These are phyloP conservation scores for Microcebus tavaratra DNA, from an alignment of 2,113 vertebrate genomes.

Conservation along the genomic window DNA sequence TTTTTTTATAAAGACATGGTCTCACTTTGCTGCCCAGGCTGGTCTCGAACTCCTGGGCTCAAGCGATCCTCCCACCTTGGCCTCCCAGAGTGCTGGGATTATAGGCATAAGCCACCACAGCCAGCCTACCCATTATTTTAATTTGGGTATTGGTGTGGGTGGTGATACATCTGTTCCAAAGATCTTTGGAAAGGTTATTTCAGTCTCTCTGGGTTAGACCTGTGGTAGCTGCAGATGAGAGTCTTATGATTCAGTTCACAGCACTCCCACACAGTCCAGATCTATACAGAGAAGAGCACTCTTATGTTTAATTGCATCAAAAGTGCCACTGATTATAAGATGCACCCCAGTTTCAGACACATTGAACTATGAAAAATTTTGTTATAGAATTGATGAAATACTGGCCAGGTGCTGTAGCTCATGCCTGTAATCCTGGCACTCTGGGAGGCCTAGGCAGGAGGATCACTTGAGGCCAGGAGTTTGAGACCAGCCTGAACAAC, in stretches of 20 bases:
- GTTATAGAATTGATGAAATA: neutral
- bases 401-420: neutral
- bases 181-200: slow-evolving; percentile 44
- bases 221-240: neutral
- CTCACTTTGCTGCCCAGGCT: too few relatives aligned
- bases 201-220: neutral
- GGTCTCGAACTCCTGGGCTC: too few relatives aligned
- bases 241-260: neutral
- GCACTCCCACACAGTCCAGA: neutral
- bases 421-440: too few relatives aligned
- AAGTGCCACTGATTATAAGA: slow-evolving; percentile 5
- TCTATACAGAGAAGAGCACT: neutral
- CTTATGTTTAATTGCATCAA: slow-evolving; percentile 18
- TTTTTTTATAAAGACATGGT: too few relatives aligned
- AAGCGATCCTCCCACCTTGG: too few relatives aligned
- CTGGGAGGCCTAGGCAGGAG: too few relatives aligned
- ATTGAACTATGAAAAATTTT: slow-evolving; percentile 21
- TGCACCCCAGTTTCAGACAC: neutral
- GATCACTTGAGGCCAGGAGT: too few relatives aligned
- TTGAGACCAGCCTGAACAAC: too few relatives aligned
- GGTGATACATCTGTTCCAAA: slow-evolving; percentile 36
- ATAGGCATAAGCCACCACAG: too few relatives aligned
- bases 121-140: slow-evolving; percentile 32
- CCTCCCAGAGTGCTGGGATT: too few relatives aligned
- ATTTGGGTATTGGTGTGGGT: slow-evolving; percentile 25